Percentiles rank a stretch among this genome's conserved stretches.
Evolutionary conservation across 2,797 vertebrate species (phyloP).

Genomic region (Gorsachius magnificus): DNA sequence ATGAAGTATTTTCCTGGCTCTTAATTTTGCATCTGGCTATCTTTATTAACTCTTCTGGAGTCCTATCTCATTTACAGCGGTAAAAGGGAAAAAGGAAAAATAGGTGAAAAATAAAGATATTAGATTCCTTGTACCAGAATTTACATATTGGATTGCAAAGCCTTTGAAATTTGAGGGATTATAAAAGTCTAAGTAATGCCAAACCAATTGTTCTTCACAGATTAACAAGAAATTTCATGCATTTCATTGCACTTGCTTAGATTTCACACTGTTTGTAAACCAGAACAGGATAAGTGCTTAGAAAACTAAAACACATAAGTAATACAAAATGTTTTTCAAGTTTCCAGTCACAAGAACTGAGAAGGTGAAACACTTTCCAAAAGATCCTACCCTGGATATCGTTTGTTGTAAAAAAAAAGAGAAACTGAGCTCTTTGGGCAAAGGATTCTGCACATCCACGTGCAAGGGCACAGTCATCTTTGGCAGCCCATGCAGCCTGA

Average conservation of each 20-base stretch:
- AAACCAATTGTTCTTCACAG: background rate
- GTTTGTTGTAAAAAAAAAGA: background rate
- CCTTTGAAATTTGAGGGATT: background rate
- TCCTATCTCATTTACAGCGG: background rate
- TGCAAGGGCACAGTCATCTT: accelerated
- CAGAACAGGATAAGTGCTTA: background rate
- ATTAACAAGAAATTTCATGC: background rate
- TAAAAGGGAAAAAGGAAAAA: background rate
- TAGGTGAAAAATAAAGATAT: background rate
- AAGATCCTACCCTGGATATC: background rate
- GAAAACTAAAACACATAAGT: background rate
- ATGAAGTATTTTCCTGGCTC: background rate
- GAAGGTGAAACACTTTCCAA: background rate
- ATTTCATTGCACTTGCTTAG: background rate
- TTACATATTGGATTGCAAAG: background rate
- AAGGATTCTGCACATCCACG: accelerated
- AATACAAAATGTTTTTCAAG: background rate
- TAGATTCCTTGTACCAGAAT: background rate
- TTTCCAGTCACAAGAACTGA: background rate
- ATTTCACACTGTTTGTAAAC: background rate
- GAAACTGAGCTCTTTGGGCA: background rate
- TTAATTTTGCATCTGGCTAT: background rate
- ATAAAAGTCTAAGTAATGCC: background rate
- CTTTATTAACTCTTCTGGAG: background rate
- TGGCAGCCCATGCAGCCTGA: background rate